Percentiles rank a stretch among this genome's conserved stretches.
Conservation (phyloP, 2,888 invertebrate genomes). For the Meandrusa payeni region DNA sequence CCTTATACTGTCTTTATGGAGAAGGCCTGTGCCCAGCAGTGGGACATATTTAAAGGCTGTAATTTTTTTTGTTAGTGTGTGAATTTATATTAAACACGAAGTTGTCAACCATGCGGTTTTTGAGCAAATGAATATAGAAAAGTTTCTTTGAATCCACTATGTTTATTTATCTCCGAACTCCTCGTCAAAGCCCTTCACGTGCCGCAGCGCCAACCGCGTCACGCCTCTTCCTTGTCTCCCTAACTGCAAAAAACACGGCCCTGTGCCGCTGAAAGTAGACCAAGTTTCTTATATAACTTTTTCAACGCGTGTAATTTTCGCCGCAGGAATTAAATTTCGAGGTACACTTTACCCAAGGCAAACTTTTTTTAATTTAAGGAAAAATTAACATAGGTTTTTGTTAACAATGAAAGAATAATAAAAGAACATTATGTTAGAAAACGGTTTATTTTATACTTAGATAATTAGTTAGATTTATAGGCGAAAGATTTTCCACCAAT, state of each 20-base stretch:
- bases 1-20: too few relatives aligned
- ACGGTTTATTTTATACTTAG: neutral
- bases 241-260: slow-evolving; percentile 40
- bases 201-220: slow-evolving; percentile 3
- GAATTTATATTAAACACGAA: neutral
- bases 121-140: too few relatives aligned
- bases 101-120: neutral
- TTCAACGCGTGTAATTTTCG: slow-evolving; percentile 19
- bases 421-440: too few relatives aligned
- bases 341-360: slow-evolving; percentile 8
- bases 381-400: slow-evolving; percentile 1
- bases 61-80: too few relatives aligned
- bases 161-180: neutral
- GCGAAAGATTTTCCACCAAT: too few relatives aligned
- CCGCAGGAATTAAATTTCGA: slow-evolving; percentile 13
- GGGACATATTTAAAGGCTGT: too few relatives aligned
- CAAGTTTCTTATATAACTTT: slow-evolving; percentile 22
- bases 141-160: neutral
- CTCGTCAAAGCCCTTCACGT: slow-evolving; percentile 3
- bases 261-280: slow-evolving; percentile 23
- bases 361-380: slow-evolving; percentile 14
- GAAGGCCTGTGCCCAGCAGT: too few relatives aligned
- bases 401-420: slow-evolving; percentile 5
- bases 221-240: slow-evolving; percentile 46
- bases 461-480: neutral